Base-by-base conservation (phyloP, 2,797 vertebrate genomes). In the Liparis tanakae region DNA sequence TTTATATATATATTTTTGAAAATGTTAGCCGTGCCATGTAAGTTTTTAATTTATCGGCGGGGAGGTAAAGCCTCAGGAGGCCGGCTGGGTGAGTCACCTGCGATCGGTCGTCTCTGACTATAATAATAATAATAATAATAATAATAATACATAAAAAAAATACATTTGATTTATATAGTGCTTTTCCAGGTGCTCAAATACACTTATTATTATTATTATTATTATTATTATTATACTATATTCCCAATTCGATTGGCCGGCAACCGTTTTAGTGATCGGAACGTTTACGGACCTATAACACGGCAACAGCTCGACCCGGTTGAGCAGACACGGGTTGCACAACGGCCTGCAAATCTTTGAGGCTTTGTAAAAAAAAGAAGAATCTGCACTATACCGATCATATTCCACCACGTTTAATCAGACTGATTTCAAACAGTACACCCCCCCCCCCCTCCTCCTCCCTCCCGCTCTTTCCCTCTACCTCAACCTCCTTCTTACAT, bases 1-100 rank as follows among this genome's bases (percentile, higher is more conserved):
- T 88, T 88, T 90, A 89, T 88, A 92, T 88, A 89, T 91, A 88
- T 92, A 83, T 92, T 92, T 92, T 89, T 86, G 78, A 85, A 91
- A 89, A 87, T 79, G 68, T 87, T 80, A 72, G 88, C 87, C 87
- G 86, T 91, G 90, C 88, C 85, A 91, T 91, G 89, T 82, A 84
- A 73, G 72, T 86, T 90, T 68, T 85, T 84, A 66, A 87, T 82
- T 87, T 84, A 83, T 79, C 83, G 85, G 81, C 79, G 60, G 76
- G 78, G 83, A 83, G 81, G 72, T 77, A 81, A 88, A 76, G 76
- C 82, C 88, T 85, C 82, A 87, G 85, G 81, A 88, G 83, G 86
- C 80, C 77, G 82, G 78, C 81, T 89, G 88, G 82, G 74, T 85
- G 84, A 82, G 88, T 86, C 88, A 66, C 73, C 65, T 70, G 57